Evolutionary conservation across 2,888 invertebrate genomes (phyloP), one percentile per base, ranked within the genome.

Genomic region (Brachylomia viminalis): DNA sequence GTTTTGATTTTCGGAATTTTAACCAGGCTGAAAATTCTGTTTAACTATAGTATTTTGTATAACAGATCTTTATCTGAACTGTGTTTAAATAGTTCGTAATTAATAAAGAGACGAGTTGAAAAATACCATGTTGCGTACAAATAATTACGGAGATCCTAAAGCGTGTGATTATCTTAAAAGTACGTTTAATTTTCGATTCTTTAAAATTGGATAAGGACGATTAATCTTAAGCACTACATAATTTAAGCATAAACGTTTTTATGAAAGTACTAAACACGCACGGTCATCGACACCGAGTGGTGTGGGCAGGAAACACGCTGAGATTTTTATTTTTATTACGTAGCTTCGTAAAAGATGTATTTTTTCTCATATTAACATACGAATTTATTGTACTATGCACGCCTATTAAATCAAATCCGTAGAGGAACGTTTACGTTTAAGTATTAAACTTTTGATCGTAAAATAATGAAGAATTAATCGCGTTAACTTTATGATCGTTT

Each of bases 291-390:
- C 88, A 80, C 79, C 81, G 85, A 75, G 82, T 85, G 83, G 72
- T 67, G 78, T 74, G 68, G 72, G 86, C 87, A 86, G 88, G 85
- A 83, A 86, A 83, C 87, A 84, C 76, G 88, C 81, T 83, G 82
- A 74, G 88, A 84, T 82, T 87, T 86, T 86, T 85, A 88, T 87
- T 88, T 80, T 86, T 88, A 88, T 89, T 88, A 88, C 88, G 83
- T 80, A 88, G 88, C 79, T 77, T 66, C 75, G 70, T 83, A 84
- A 80, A 82, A 81, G 42, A 77, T 59, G 75, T 77, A 85, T 38
- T 42, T 85, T 83, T 89, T 84, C 86, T 85, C 86, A 87, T 82
- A 89, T 87, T 89, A 87, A 83, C 84, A 88, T 86, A 87, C 62
- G 64, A 85, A 83, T 85, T 82, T 82, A 82, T 76, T 79, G 71